phyloP scores from a whole-genome alignment of 2,113 vertebrate species.

The Nerophis ophidion region DNA sequence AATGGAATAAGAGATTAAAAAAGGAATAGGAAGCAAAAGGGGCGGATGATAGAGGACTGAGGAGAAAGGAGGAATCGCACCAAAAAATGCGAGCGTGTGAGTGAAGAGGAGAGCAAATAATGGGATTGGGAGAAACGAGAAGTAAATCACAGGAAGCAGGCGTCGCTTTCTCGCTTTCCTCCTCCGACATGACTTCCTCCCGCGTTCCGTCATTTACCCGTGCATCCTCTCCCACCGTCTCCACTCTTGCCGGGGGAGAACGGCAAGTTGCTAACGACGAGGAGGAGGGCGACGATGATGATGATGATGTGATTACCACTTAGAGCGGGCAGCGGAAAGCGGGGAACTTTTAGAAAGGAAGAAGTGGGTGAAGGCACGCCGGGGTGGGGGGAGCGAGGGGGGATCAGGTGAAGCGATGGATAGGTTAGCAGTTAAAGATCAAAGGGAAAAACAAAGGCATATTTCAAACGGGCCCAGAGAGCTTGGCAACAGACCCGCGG shows the following conservation, averaged over 20 bases:
- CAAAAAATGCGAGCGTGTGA: slow-evolving; percentile 7
- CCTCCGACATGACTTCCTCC: slow-evolving; percentile 28
- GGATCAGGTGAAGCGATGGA: slow-evolving; percentile 65
- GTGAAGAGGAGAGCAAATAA: not conserved
- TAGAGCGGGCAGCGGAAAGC: slow-evolving; percentile 43
- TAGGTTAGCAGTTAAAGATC: slow-evolving; percentile 76
- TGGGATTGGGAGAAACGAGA: not conserved
- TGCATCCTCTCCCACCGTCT: slow-evolving; percentile 40
- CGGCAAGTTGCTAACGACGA: slow-evolving; percentile 45
- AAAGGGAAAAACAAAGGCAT: slow-evolving; percentile 71
- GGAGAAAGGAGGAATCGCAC: not conserved
- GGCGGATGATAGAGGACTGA: not conserved
- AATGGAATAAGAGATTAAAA: too few relatives aligned
- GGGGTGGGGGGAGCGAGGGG: not conserved
- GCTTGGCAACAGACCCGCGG: slow-evolving; percentile 65
- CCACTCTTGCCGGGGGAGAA: slow-evolving; percentile 58
- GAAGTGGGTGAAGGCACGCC: slow-evolving; percentile 47
- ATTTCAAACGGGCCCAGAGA: slow-evolving; percentile 67
- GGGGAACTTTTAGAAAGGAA: slow-evolving; percentile 44
- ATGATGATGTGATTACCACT: slow-evolving; percentile 49
- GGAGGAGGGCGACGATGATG: slow-evolving; percentile 31
- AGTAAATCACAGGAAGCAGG: slow-evolving; percentile 16
- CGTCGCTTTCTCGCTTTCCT: slow-evolving; percentile 23
- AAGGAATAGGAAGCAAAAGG: not conserved
- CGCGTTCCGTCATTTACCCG: slow-evolving; percentile 31